Percentiles rank a stretch among this genome's conserved stretches.
phyloP scores from a whole-genome alignment of 2,888 invertebrate genomes.

The Meganola albula region DNA sequence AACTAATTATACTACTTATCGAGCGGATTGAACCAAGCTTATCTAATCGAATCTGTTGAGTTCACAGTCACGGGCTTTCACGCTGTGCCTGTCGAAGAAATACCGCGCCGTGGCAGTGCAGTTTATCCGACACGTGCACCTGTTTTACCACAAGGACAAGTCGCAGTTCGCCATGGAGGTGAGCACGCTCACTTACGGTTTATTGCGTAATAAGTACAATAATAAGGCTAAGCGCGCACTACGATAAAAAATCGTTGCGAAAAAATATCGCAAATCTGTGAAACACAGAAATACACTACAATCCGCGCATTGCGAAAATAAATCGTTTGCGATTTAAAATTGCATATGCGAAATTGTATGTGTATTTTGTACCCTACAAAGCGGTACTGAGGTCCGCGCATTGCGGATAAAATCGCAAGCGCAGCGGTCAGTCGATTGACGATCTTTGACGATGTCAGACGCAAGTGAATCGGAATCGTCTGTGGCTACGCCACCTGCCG shows the following conservation, averaged over 20 bases:
- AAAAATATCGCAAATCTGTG: neutral
- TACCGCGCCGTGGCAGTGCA: conserved; percentile 16
- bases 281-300: conserved; percentile 3
- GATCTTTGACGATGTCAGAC: conserved; percentile 5
- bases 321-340: conserved; percentile 7
- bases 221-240: conserved; percentile 1
- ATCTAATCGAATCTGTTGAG: too few species aligned
- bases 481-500: conserved; percentile 2
- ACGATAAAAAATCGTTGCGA: conserved; percentile 1
- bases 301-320: conserved; percentile 5
- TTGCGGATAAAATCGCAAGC: conserved; percentile 6
- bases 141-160: conserved; percentile 21
- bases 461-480: conserved; percentile 4
- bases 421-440: conserved; percentile 1
- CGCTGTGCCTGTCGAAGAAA: conserved; percentile 16
- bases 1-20: too few species aligned
- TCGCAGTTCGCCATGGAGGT: conserved; percentile 21
- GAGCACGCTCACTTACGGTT: conserved; percentile 4
- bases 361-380: conserved; percentile 4
- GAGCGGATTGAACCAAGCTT: too few species aligned
- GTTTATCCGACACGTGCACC: conserved; percentile 20
- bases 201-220: neutral
- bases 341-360: conserved; percentile 6
- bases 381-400: conserved; percentile 4
- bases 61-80: conserved; percentile 17